Percentiles rank a stretch among this genome's conserved stretches.
These are phyloP conservation scores for Spinus olivaceus DNA, from an alignment of 2,797 vertebrate genomes.

Conservation along the genomic window DNA sequence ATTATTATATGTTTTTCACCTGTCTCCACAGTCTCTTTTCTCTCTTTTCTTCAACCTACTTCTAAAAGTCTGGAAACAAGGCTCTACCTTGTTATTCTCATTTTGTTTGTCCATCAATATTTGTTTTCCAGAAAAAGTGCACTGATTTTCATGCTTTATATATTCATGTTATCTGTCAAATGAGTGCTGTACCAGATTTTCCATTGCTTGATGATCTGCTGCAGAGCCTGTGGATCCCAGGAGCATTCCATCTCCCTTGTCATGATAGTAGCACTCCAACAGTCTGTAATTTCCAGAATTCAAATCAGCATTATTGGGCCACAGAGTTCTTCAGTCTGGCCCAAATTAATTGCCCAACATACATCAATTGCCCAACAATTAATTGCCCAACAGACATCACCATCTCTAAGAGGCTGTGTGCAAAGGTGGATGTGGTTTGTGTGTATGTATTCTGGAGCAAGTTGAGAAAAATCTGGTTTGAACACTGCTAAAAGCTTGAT, in stretches of 20 bases:
- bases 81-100: background rate
- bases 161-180: background rate
- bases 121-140: background rate
- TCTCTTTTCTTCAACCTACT: background rate
- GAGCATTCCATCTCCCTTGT: background rate
- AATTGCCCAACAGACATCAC: too few relatives aligned
- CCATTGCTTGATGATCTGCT: background rate
- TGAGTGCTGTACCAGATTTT: background rate
- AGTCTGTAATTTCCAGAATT: background rate
- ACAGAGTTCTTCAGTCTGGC: background rate
- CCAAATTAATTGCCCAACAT: background rate
- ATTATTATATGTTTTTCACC: background rate
- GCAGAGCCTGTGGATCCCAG: background rate
- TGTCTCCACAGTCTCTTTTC: background rate
- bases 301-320: background rate
- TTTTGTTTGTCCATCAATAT: background rate
- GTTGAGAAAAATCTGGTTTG: too few relatives aligned
- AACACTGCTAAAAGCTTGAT: too few relatives aligned
- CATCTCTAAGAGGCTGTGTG: background rate
- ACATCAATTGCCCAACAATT: too few relatives aligned
- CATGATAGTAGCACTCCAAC: background rate
- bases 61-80: background rate
- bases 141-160: background rate
- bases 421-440: too few relatives aligned
- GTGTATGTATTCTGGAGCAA: too few relatives aligned